Evolutionary conservation across 1,140 invertebrate species (phyloP).

Genomic region (Eulimnadia texana): DNA sequence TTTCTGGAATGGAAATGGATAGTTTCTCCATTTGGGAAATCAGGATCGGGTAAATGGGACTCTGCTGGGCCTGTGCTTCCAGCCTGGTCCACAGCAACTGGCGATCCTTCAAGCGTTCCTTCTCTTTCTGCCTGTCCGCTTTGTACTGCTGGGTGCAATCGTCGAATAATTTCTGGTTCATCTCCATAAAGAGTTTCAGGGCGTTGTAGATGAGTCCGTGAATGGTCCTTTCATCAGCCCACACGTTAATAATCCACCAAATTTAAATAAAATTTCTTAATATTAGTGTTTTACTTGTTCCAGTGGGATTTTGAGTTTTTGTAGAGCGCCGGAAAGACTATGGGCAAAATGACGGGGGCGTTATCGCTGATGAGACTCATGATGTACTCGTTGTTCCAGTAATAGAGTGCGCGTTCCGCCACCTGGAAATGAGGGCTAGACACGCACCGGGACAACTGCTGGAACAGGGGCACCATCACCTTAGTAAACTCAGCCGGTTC

Average conservation of each 20-base stretch:
- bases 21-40: constrained; percentile 18
- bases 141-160: constrained; percentile 93
- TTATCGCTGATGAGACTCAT: constrained; percentile 95
- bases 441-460: constrained; percentile 87
- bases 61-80: constrained; percentile 52
- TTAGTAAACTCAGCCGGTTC: constrained; percentile 95
- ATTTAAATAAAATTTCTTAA: background rate
- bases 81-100: constrained; percentile 68
- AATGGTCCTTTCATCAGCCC: constrained; percentile 55
- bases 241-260: background rate
- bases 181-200: constrained; percentile 97
- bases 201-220: constrained; percentile 99
- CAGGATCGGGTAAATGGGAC: constrained; percentile 37
- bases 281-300: background rate
- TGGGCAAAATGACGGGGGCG: constrained; percentile 74
- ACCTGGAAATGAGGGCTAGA: constrained; percentile 97
- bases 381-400: constrained; percentile 99
- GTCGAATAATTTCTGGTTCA: constrained; percentile 98
- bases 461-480: constrained; percentile 86
- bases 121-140: constrained; percentile 70
- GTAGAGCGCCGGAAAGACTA: constrained; percentile 93
- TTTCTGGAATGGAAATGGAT: background rate
- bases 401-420: constrained; percentile 89
- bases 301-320: constrained; percentile 96
- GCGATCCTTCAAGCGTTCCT: constrained; percentile 56